Evolutionary conservation across 1,140 invertebrate genomes (phyloP).

Genomic region (Nylanderia fulva): DNA sequence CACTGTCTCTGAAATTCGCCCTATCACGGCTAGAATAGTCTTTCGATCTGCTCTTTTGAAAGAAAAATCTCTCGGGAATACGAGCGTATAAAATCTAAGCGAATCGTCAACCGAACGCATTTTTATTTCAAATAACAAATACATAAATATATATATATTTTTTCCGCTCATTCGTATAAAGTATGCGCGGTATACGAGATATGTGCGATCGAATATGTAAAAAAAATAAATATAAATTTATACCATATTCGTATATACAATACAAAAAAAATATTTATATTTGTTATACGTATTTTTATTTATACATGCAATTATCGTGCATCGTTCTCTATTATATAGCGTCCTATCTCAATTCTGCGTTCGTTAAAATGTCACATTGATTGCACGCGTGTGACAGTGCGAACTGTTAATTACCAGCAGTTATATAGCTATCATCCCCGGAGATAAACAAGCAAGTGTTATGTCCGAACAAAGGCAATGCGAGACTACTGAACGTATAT

Average conservation of each 20-base stretch:
- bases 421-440: constrained; percentile 17
- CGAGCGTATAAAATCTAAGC: constrained; percentile 59
- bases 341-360: background rate
- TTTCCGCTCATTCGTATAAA: constrained; percentile 3
- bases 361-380: constrained; percentile 53
- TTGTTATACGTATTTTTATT: background rate
- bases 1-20: background rate
- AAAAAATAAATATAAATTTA: background rate
- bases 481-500: background rate
- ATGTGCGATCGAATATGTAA: background rate
- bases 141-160: background rate
- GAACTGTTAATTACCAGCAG: constrained; percentile 63
- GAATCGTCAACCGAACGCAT: constrained; percentile 5
- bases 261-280: background rate
- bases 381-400: constrained; percentile 62
- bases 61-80: constrained; percentile 28
- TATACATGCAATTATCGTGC: background rate
- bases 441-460: constrained; percentile 64
- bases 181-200: background rate
- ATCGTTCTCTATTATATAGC: background rate
- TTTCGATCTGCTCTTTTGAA: constrained; percentile 29
- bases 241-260: background rate
- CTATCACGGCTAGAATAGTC: background rate
- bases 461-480: constrained; percentile 8
- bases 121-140: constrained; percentile 4